A percentile compares a stretch with the other conserved stretches of the same genome.
phyloP scores from a whole-genome alignment of 2,797 vertebrate species.

The Ceryle rudis region DNA sequence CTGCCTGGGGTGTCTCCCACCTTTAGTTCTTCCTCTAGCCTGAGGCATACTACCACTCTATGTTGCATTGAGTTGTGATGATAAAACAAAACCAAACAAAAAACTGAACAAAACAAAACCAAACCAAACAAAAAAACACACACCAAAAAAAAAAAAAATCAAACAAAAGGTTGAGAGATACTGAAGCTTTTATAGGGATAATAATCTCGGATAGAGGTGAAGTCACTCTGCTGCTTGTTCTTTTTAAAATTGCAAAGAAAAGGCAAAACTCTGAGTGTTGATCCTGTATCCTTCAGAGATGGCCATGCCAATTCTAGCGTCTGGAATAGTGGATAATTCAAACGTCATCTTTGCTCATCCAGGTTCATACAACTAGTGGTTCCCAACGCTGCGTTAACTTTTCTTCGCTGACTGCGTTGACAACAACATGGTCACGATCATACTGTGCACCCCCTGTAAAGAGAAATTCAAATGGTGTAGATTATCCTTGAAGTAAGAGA shows the following conservation, averaged over 20 bases:
- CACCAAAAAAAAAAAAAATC: background rate
- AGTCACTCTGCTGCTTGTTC: background rate
- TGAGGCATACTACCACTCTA: background rate
- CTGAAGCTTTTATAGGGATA: background rate
- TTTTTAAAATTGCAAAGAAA: background rate
- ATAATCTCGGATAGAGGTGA: background rate
- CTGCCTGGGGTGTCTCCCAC: background rate
- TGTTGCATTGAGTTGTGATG: background rate
- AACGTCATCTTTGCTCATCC: background rate
- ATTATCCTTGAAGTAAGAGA: background rate
- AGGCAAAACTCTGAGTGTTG: background rate
- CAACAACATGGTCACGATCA: conserved; percentile 89
- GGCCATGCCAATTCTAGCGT: background rate
- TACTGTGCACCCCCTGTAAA: conserved; percentile 90
- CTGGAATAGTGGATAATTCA: background rate
- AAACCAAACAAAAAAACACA: too few relatives aligned
- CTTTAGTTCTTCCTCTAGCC: background rate
- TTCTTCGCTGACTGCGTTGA: conserved; percentile 83
- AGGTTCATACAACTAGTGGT: conserved; percentile 84
- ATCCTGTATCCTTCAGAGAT: background rate
- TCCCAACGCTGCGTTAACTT: conserved; percentile 89
- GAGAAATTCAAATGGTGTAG: background rate
- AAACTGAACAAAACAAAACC: too few relatives aligned
- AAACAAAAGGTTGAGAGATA: background rate
- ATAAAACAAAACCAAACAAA: background rate